Evolutionary conservation across 2,113 vertebrate genomes (phyloP), one percentile per base, ranked within the genome.

Genomic region (Lepidothrix coronata): DNA sequence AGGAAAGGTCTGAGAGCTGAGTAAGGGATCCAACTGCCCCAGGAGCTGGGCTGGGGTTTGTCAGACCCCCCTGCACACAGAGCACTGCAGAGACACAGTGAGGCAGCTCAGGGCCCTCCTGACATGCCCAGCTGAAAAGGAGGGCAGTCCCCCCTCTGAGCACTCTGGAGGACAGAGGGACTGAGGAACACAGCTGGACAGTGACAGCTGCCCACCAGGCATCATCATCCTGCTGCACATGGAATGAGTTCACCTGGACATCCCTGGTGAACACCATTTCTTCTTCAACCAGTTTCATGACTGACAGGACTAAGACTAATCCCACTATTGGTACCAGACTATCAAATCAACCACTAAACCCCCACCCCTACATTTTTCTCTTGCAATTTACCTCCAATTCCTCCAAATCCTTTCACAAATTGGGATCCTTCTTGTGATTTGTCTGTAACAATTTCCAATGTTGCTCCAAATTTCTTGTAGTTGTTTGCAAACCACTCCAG

Each of bases 371-470:
- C 8, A 15, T 48, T 70, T 63, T 54, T 35, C 39, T 78, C 54
- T 58, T 81, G 85, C 43, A 43, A 54, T 98, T 99, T 96, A 99
- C 99, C 99, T 97, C 99, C 99, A 87, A 99, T 99, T 98, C 99
- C 99, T 98, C 99, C 99, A 98, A 99, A 99, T 98, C 99, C 99
- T 98, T 99, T 99, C 97, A 99, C 99, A 95, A 99, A 99, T 97
- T 99, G 99, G 55, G 99, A 99, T 95, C 99, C 99, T 98, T 99
- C 99, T 98, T 99, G 99, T 97, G 99, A 99, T 96, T 99, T 99
- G 98, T 99, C 99, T 93, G 99, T 99, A 97, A 99, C 99, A 65
- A 99, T 99, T 98, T 99, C 99, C 98, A 99, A 98, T 31, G 99
- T 99, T 96, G 99, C 99, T 98, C 99, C 99, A 95, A 99, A 99